These are phyloP conservation scores for Phylloscopus trochiloides DNA, from an alignment of 2,113 vertebrate species.

Conservation along the genomic window DNA sequence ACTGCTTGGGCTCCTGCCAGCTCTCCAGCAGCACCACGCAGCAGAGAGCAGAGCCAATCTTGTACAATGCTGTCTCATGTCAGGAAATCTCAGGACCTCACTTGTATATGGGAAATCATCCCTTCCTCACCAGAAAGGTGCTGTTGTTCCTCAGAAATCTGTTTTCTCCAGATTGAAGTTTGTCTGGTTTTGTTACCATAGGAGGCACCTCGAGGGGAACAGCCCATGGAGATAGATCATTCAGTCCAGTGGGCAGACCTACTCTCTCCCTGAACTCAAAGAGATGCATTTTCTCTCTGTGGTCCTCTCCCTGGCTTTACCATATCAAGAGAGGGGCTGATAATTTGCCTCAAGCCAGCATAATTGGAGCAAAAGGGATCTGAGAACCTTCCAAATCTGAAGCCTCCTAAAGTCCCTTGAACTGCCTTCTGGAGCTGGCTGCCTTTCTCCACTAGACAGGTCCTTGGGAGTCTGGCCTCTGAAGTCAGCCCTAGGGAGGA, in stretches of 20 bases:
- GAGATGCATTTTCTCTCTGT: neutral
- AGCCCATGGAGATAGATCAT: neutral
- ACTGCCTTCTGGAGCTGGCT: neutral
- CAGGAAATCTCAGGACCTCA: neutral
- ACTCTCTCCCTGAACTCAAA: neutral
- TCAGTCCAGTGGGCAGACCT: neutral
- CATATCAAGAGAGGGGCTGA: neutral
- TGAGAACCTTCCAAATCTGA: neutral
- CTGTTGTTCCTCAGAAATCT: neutral
- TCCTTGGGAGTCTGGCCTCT: neutral
- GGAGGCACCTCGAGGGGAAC: neutral
- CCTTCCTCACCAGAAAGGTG: neutral
- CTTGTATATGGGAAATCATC: neutral
- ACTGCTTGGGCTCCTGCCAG: neutral
- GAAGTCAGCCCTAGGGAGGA: neutral
- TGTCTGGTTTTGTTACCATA: neutral
- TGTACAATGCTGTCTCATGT: rapidly evolving
- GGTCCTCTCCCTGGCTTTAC: neutral
- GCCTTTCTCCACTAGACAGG: neutral
- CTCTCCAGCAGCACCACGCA: rapidly evolving
- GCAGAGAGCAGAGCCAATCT: neutral
- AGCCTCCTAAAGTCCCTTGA: neutral
- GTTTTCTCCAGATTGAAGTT: neutral
- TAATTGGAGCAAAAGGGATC: neutral
- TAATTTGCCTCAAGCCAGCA: neutral